Conservation (phyloP, 1,140 invertebrate genomes). For the Drosophila bocqueti region DNA sequence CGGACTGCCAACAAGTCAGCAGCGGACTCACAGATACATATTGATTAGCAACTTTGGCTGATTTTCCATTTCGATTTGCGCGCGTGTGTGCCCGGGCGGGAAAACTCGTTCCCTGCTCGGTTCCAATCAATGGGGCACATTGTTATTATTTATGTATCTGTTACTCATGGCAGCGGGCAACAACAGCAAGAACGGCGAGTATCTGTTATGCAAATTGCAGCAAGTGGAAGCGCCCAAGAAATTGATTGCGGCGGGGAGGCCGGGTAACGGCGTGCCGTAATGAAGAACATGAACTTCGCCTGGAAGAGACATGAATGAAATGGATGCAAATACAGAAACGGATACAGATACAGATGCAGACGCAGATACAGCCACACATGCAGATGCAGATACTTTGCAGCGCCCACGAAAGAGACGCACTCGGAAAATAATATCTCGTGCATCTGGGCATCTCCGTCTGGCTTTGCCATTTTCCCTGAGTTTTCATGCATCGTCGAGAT, state of each 20-base stretch:
- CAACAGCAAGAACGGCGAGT: conserved; percentile 41
- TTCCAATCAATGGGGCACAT: conserved; percentile 74
- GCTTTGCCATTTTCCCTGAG: conserved; percentile 39
- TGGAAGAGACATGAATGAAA: conserved; percentile 59
- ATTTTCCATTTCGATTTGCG: conserved; percentile 62
- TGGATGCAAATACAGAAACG: conserved; percentile 12
- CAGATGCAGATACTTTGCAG: conserved; percentile 2
- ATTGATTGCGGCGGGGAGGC: conserved; percentile 57
- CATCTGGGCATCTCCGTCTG: conserved; percentile 51
- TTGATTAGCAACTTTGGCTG: conserved; percentile 56
- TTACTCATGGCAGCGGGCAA: conserved; percentile 74
- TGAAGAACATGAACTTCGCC: conserved; percentile 59
- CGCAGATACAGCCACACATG: background rate
- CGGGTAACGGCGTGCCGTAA: conserved; percentile 29
- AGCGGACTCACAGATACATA: conserved; percentile 46
- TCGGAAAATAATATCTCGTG: conserved; percentile 39
- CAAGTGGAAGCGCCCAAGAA: conserved; percentile 60
- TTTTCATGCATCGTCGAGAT: conserved; percentile 79
- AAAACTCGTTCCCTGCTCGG: conserved; percentile 65
- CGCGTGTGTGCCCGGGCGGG: conserved; percentile 10
- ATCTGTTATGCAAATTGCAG: conserved; percentile 60
- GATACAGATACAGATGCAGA: background rate
- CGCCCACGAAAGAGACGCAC: conserved; percentile 13
- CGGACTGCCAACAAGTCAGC: conserved; percentile 32
- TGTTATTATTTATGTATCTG: conserved; percentile 79